Conservation (phyloP, 2,113 vertebrate genomes). For the Hippotragus niger region DNA sequence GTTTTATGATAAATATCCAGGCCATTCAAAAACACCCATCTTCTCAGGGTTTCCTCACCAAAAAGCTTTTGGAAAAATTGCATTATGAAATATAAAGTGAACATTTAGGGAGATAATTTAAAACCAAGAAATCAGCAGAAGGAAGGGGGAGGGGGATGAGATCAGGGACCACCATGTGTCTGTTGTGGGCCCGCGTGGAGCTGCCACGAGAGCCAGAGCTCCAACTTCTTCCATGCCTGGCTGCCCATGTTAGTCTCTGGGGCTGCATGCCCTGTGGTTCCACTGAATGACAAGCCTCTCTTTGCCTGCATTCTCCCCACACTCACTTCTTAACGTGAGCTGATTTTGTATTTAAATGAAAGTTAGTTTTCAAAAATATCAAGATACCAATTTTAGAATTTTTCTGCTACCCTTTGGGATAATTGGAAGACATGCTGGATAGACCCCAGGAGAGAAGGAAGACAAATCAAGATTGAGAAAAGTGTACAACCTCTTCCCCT, state of each 20-base stretch:
- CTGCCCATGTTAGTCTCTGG: neutral
- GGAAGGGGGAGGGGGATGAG: neutral
- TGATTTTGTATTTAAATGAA: slow-evolving; percentile 12
- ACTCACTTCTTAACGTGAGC: neutral
- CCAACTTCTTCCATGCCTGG: accelerated
- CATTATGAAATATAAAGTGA: neutral
- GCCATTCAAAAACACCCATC: neutral
- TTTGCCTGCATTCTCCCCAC: neutral
- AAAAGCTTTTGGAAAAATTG: neutral
- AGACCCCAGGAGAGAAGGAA: neutral
- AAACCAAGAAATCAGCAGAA: neutral
- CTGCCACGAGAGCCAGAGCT: neutral
- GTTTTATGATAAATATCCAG: neutral
- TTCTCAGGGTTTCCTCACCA: neutral
- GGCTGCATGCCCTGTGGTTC: neutral
- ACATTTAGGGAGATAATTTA: neutral
- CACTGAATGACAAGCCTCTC: neutral
- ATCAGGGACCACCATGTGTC: neutral
- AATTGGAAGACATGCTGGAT: neutral
- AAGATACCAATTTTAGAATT: neutral
- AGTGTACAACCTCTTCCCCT: neutral
- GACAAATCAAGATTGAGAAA: neutral
- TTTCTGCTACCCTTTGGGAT: neutral
- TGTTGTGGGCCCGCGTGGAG: neutral
- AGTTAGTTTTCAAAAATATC: slow-evolving; percentile 34